Evolutionary conservation across 2,888 invertebrate species (phyloP), one percentile per base, ranked within the genome.

Genomic region (Apodemia duryi): DNA sequence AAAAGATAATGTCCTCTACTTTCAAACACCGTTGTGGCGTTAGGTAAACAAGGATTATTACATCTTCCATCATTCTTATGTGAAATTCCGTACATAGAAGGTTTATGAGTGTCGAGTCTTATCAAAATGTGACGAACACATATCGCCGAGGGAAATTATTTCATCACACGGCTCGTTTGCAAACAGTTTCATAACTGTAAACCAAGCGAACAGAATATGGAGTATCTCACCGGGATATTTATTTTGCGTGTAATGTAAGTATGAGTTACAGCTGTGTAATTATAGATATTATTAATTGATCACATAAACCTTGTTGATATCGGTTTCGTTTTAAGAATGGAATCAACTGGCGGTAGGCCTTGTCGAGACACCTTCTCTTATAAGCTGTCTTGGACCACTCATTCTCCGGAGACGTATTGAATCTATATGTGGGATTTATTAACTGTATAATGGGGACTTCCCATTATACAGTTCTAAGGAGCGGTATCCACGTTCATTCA

Each of bases 81-180:
- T 43, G 9, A 54, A 10, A 54, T 29, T 29, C 54, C 5, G 29
- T 52, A 54, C 9, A 54, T 28, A 28, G 21, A 29, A 54, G 21
- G 28, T 6, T 54, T 10, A 29, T 29, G 28, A 28, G 54, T 43
- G 54, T 43, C 43, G 10, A 11, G 43, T 54, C 28, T 54, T 54
- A 54, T 54, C 54, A 54, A 54, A 54, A 54, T 54, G 28, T 54
- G 54, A 10, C 29, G 29, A 54, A 28, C 28, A 54, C 54, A 54
- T 29, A 29, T 51, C 51, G 51, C 6, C 21, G 29, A 54, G 54
- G 21, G 9, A 54, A 54, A 28, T 28, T 29, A 54, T 54, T 54
- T 54, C 54, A 54, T 10, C 54, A 54, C 54, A 10, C 29, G 54
- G 11, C 10, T 54, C 54, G 54, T 28, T 28, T 28, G 54, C 29